Percentiles rank a stretch among this genome's conserved stretches.
Conservation (phyloP, 2,797 vertebrate species). For the Chelidonichthys spinosus region DNA sequence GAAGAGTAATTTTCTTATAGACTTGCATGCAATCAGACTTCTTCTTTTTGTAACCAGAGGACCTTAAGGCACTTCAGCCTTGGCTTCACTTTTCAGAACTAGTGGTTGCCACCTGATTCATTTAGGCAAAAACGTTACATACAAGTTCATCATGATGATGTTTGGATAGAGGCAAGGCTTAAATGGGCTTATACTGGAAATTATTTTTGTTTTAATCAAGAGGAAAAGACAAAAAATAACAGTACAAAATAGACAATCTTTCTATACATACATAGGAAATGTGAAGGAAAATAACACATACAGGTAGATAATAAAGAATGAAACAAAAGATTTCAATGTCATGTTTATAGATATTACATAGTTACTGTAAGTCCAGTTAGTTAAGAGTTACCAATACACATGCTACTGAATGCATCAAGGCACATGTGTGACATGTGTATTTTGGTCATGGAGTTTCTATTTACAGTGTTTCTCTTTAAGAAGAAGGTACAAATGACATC, state of each 20-base stretch:
- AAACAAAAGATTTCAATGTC: conserved; percentile 73
- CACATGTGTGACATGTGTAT: conserved; percentile 77
- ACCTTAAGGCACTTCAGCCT: no score
- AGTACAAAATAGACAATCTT: conserved; percentile 88
- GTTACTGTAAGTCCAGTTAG: conserved; percentile 81
- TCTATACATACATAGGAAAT: conserved; percentile 86
- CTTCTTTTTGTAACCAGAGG: no score
- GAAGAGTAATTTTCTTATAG: no score
- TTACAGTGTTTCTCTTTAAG: conserved; percentile 77
- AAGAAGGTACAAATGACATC: conserved; percentile 72
- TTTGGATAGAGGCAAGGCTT: neutral
- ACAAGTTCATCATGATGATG: neutral
- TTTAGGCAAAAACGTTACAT: no score
- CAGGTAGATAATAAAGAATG: conserved; percentile 65
- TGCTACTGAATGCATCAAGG: conserved; percentile 76
- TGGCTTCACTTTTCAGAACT: no score
- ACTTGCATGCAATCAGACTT: no score
- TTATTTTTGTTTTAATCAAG: conserved; percentile 82
- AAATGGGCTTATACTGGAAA: conserved; percentile 45
- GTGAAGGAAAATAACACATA: conserved; percentile 60
- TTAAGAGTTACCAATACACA: conserved; percentile 78
- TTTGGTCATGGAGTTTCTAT: conserved; percentile 82
- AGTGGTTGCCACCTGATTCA: no score
- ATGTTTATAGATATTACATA: conserved; percentile 67
- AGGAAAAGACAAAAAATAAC: conserved; percentile 77